phyloP scores from a whole-genome alignment of 2,113 vertebrate genomes.

The Trogon surrucura region DNA sequence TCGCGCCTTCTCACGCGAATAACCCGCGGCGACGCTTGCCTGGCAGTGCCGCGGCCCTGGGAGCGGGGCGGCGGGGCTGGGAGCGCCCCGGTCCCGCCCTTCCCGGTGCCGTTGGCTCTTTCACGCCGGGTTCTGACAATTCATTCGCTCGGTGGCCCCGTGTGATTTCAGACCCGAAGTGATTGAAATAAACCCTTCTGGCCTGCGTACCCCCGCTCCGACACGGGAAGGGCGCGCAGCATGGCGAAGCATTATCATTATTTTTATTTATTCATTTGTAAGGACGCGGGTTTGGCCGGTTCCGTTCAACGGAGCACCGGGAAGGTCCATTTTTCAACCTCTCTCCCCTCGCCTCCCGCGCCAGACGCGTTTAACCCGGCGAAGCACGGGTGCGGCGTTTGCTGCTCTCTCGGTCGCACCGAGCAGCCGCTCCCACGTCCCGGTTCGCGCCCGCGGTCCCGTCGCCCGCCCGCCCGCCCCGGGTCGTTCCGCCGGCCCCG shows the following conservation, averaged over 20 bases:
- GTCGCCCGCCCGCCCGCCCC: too few relatives aligned
- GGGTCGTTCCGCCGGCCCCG: too few relatives aligned
- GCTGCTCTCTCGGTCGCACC: too few relatives aligned
- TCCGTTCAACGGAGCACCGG: not conserved
- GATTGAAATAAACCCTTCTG: not conserved
- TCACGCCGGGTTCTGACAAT: not conserved
- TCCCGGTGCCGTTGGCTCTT: not conserved
- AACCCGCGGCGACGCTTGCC: accelerated
- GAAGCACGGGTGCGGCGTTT: too few relatives aligned
- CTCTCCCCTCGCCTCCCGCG: not conserved
- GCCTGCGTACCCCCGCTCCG: too few relatives aligned
- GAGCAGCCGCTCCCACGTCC: too few relatives aligned
- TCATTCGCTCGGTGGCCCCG: not conserved
- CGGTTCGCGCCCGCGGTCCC: too few relatives aligned
- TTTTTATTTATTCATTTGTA: not conserved
- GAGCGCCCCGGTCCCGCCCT: too few relatives aligned
- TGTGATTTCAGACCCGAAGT: not conserved
- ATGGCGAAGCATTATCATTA: too few relatives aligned
- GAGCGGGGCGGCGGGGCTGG: not conserved
- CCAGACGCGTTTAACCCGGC: not conserved
- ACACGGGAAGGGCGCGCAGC: not conserved
- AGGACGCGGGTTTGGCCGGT: accelerated
- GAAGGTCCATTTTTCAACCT: not conserved
- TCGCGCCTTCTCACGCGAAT: too few relatives aligned
- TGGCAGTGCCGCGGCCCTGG: not conserved